Evolutionary conservation across 2,888 invertebrate species (phyloP).

Genomic region (Pseudeuparius sepicola): DNA sequence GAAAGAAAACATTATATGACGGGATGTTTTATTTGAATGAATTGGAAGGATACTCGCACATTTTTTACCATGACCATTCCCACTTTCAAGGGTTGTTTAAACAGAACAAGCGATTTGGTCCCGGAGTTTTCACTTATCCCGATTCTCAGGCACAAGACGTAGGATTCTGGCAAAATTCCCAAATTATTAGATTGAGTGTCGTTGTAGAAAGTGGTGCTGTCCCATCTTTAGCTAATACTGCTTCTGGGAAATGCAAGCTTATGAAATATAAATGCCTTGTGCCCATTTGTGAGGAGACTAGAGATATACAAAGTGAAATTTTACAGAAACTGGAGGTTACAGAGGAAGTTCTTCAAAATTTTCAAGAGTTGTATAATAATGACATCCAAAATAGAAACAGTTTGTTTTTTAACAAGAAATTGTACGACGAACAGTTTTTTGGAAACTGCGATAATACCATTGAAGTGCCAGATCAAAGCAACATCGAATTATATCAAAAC

Average conservation of each 20-base stretch:
- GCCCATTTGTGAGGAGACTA: conserved; percentile 22
- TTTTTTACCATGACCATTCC: conserved; percentile 43
- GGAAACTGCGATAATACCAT: conserved; percentile 28
- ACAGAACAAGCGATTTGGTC: conserved; percentile 46
- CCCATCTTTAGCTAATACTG: conserved; percentile 29
- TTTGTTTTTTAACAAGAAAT: conserved; percentile 31
- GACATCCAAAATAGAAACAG: conserved; percentile 30
- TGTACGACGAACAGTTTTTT: conserved; percentile 29
- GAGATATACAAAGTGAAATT: conserved; percentile 24
- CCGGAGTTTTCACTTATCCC: conserved; percentile 43
- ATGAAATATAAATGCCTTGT: conserved; percentile 32
- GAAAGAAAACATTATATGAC: conserved; percentile 37
- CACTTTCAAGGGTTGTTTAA: conserved; percentile 43
- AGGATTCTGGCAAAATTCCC: conserved; percentile 45
- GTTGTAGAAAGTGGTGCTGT: conserved; percentile 25
- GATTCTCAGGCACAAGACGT: conserved; percentile 43
- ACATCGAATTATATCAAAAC: no score
- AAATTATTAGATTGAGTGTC: conserved; percentile 39
- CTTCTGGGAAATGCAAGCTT: conserved; percentile 29
- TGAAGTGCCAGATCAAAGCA: no score
- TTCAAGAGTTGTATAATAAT: conserved; percentile 28
- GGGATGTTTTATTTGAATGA: conserved; percentile 36
- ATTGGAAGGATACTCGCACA: conserved; percentile 43
- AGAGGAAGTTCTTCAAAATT: conserved; percentile 21
- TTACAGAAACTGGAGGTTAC: conserved; percentile 23